Base-by-base conservation (phyloP, 2,797 vertebrate species). In the Gephyroberyx darwinii region DNA sequence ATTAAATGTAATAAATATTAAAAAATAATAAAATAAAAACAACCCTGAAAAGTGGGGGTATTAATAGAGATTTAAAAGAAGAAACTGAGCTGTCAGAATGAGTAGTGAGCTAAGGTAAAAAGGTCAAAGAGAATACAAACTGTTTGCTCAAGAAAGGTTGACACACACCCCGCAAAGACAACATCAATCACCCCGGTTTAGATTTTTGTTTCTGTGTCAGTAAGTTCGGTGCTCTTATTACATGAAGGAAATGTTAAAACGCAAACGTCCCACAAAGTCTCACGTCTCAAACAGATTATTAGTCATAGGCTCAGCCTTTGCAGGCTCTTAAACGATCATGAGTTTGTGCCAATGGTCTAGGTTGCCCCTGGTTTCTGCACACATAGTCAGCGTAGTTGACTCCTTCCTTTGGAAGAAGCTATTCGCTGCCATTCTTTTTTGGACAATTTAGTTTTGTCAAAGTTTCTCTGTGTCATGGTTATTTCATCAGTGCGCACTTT, bases 101-200 rank as follows among this genome's bases (percentile, higher is more conserved):
- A 5, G 33, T 47, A 66, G 37, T 43, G 45, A 47, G 47, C 67
- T 41, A 5, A 67, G 83, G 65, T 33, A 5, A 55, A 39, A 78
- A 84, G 77, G 77, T 81, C 79, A 76, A 4, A 20, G 37, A 54
- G 75, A 69, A 73, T 71, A 17, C 62, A 77, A 74, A 35, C 65
- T 67, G 26, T 56, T 56, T 31, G 14, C 54, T 73, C 17, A 52
- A 20, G 19, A 74, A 26, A 47, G 22, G 16, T 13, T 59, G 69
- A 71, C 60, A 48, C 20, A 52, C 72, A 72, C 84, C 73, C 56
- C 51, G 71, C 65, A 81, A 71, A 55, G 69, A 82, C 66, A 64
- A 20, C 75, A 80, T 88, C 69, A 75, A 81, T 88, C 83, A 84
- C 57, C 55, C 20, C 26, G 5, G 31, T 65, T 26, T 52, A 52